Evolutionary conservation across 2,888 invertebrate genomes (phyloP), one percentile per base, ranked within the genome.

Genomic region (Harmothoe impar): DNA sequence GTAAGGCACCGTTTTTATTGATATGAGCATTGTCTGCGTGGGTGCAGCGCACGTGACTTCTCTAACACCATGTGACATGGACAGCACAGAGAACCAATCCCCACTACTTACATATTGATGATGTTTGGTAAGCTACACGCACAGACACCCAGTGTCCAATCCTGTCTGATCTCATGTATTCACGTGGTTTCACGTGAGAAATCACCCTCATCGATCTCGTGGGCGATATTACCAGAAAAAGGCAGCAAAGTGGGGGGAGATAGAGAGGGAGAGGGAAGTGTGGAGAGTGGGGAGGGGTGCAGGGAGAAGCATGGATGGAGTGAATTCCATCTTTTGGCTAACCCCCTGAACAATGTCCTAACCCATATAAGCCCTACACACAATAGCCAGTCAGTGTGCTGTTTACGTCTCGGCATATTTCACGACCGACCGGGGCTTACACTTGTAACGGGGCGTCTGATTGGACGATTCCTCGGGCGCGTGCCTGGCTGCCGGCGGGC

Each of bases 201-300:
- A 72, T 29, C 72, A 72, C 29, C 62, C 62, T 29, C 72, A 29
- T 72, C 31, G 72, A 72, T 72, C 29, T 15, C 1, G 15, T 72
- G 72, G 72, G 72, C 72, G 72, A 72, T 72, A 72, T 72, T 72
- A 72, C 62, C 43, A 20, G 72, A 25, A 29, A 72, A 62, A 15
- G 23, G 29, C 29, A 62, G 15, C 62, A 7, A 20, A 62, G n/a
- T 5, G 25, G 72, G 5, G 72, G 72, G 72, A 23, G 72, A 72
- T 72, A 72, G 5, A 5, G n/a, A 29, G 72, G 29, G 72, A 29
- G 25, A 12, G 62, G 62, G n/a, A 3, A 3, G 3, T 62, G 15
- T 20, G n/a, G 62, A 7, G 62, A 15, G 20, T 15, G 62, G 15
- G 43, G 43, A 43, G 43, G 43, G 43, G 3, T 43, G 43, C 10